A percentile compares a stretch with the other conserved stretches of the same genome.
Conservation (phyloP, 2,888 invertebrate species). For the Drosophila mimetica region DNA sequence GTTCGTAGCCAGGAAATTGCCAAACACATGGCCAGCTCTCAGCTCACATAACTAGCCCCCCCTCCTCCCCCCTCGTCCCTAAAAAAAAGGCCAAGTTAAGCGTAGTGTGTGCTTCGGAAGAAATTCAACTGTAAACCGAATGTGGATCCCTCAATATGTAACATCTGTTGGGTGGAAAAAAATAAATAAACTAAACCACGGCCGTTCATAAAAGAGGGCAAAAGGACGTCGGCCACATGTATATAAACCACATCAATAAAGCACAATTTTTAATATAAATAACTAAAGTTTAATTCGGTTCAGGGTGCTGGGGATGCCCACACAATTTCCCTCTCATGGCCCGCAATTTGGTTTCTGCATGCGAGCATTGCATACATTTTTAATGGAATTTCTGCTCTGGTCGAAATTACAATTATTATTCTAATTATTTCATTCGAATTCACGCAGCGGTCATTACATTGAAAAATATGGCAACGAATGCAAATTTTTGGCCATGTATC, state of each 20-base stretch:
- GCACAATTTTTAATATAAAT: conserved; percentile 76
- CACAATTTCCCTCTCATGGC: neutral
- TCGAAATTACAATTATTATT: conserved; percentile 43
- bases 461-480: conserved; percentile 6
- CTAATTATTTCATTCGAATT: conserved; percentile 46
- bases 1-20: conserved; percentile 75
- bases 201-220: conserved; percentile 50
- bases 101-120: conserved; percentile 56
- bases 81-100: conserved; percentile 58
- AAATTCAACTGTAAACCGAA: conserved; percentile 53
- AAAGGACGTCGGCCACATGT: conserved; percentile 37
- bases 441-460: conserved; percentile 10
- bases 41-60: conserved; percentile 40
- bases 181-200: conserved; percentile 51
- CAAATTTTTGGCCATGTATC: conserved; percentile 10
- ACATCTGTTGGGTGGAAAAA: conserved; percentile 57
- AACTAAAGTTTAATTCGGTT: conserved; percentile 69
- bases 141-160: conserved; percentile 40
- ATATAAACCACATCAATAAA: conserved; percentile 72
- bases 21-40: conserved; percentile 64
- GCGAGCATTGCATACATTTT: conserved; percentile 32
- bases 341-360: conserved; percentile 26
- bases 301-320: conserved; percentile 29
- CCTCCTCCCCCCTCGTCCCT: no score
- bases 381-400: conserved; percentile 33